phyloP scores from a whole-genome alignment of 2,113 vertebrate genomes.

The Ophthalmolycus amberensis region DNA sequence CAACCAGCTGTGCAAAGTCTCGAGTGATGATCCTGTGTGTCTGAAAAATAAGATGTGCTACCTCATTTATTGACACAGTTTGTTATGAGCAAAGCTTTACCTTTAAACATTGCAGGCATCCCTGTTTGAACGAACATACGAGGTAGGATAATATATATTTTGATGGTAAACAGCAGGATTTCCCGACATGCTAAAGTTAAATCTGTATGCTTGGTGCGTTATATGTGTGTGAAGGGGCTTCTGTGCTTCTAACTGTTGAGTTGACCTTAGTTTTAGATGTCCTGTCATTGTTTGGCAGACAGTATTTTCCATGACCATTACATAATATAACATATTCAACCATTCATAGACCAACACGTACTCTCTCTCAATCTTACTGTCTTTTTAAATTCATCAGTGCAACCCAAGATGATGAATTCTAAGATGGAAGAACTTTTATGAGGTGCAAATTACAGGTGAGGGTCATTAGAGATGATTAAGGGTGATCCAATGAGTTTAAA shows the following conservation, averaged over 20 bases:
- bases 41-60: slow-evolving; percentile 4
- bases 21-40: background rate
- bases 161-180: background rate
- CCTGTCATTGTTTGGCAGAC: background rate
- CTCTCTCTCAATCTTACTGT: slow-evolving; percentile 3
- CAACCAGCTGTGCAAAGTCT: background rate
- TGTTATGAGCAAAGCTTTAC: background rate
- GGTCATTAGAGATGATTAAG: slow-evolving; percentile 63
- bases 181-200: background rate
- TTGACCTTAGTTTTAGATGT: background rate
- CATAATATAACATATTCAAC: background rate
- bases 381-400: slow-evolving; percentile 39
- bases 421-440: slow-evolving; percentile 62
- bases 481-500: slow-evolving; percentile 63
- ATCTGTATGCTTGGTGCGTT: background rate
- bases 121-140: background rate
- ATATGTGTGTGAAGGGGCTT: background rate
- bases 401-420: slow-evolving; percentile 49
- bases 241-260: background rate
- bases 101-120: too few species aligned
- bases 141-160: background rate
- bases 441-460: slow-evolving; percentile 61
- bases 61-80: background rate
- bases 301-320: background rate
- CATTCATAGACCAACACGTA: slow-evolving; percentile 7